phyloP scores from a whole-genome alignment of 2,113 vertebrate species.

The Corythoichthys haematopterus region DNA sequence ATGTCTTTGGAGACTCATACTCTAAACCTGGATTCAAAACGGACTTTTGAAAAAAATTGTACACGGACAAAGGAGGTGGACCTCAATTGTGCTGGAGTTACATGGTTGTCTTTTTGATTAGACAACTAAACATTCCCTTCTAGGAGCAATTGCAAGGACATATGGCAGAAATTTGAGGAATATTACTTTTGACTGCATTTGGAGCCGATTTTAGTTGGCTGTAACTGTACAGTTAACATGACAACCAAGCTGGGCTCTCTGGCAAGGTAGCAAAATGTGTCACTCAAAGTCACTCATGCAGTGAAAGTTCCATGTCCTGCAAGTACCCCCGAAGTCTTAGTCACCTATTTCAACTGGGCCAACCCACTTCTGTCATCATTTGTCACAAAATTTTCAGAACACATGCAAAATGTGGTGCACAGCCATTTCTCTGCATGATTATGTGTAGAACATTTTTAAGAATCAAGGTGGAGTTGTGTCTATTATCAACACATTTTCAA shows the following conservation, averaged over 20 bases:
- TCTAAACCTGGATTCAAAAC: background rate
- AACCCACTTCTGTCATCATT: background rate
- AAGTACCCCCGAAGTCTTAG: background rate
- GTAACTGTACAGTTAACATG: background rate
- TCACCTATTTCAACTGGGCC: background rate
- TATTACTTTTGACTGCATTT: background rate
- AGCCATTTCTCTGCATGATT: background rate
- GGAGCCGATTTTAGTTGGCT: background rate
- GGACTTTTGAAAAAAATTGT: background rate
- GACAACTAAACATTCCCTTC: background rate
- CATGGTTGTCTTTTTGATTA: background rate
- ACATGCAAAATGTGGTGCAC: constrained; percentile 6
- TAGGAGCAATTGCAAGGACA: background rate
- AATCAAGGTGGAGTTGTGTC: too few relatives aligned
- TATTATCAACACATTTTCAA: too few relatives aligned
- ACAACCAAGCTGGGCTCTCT: background rate
- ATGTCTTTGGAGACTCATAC: background rate
- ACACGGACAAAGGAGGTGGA: background rate
- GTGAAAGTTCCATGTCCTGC: background rate
- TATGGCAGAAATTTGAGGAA: background rate
- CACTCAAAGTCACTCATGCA: background rate
- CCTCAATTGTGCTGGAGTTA: background rate
- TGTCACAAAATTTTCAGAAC: constrained; percentile 10
- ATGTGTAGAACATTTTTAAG: constrained; percentile 3
- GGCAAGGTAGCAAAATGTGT: background rate